Base-by-base conservation (phyloP, 2,113 vertebrate species). In the Chaetodon auriga region DNA sequence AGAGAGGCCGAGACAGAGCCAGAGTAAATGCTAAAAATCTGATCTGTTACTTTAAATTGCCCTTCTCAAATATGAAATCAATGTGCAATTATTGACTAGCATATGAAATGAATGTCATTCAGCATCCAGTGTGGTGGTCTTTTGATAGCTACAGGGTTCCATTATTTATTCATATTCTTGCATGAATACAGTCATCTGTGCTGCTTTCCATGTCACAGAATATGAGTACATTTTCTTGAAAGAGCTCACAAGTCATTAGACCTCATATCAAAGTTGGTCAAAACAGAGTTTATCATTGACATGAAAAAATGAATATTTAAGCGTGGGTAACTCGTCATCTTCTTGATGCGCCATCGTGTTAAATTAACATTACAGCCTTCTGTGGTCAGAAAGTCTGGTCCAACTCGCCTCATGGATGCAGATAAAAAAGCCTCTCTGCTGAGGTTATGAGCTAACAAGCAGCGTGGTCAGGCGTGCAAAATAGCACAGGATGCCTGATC, bases 11-110 rank as follows among this genome's bases (percentile, higher is more conserved):
- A 65, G 8, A 62, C 23, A 14, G 36, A 57, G 41, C n/a, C 10
- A 62, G 69, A 53, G 21, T 21, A 43, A 83, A 75, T 65, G 46
- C 55, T 68, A 30, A 30, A 30, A 30, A 30, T 30, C 30, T 41
- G 38, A 66, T 51, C 11, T 14, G 63, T 61, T 36, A 11, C 48
- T 79, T 79, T 63, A 79, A 86, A 89, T 23, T 75, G 82, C 73
- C 84, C 80, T 84, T 80, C 84, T 92, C 61, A 76, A 89, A 90
- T 88, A 89, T 90, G 68, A 85, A 90, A 94, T 92, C 80, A 84
- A 83, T 91, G 85, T 68, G 80, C 61, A 76, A 78, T 90, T 91
- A 93, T 92, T 92, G 90, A 92, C 71, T 79, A 23, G 84, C 75
- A 87, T 84, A 76, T 71, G 49, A 90, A 84, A 82, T 83, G 38